phyloP scores from a whole-genome alignment of 2,888 invertebrate species.

The Leptinotarsa juncta region DNA sequence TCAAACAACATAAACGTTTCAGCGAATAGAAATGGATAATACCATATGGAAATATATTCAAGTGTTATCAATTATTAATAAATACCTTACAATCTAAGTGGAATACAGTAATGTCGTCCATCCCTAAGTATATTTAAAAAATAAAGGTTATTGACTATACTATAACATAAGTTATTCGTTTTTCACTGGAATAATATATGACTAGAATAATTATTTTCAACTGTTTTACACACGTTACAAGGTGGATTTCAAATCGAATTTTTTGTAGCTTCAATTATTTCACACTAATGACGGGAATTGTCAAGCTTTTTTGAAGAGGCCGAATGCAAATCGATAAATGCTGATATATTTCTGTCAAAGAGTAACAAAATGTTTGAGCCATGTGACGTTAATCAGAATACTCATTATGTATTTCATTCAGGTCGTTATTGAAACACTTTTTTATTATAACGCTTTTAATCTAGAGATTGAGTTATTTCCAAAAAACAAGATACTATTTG shows the following conservation, averaged over 20 bases:
- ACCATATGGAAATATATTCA: neutral
- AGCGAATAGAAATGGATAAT: neutral
- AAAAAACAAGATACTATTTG: too few species aligned
- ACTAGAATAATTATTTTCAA: conserved; percentile 9
- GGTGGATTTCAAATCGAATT: neutral
- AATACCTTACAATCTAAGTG: conserved; percentile 14
- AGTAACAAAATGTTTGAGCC: too few species aligned
- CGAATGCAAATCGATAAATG: too few species aligned
- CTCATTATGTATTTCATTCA: too few species aligned
- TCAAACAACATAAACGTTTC: neutral
- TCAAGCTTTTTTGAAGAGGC: too few species aligned
- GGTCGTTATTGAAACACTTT: too few species aligned
- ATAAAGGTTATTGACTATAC: conserved; percentile 1
- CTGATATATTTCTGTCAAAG: too few species aligned
- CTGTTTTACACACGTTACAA: neutral
- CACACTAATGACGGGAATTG: too few species aligned
- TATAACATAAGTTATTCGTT: neutral
- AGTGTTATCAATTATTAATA: conserved; percentile 13
- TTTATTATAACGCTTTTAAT: too few species aligned
- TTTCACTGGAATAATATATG: conserved; percentile 11
- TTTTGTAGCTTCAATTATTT: neutral
- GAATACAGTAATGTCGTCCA: conserved; percentile 9
- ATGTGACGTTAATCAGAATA: too few species aligned
- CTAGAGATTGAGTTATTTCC: too few species aligned
- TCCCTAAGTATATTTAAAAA: conserved; percentile 2